Conservation (phyloP, 2,888 invertebrate genomes). For the Allygus modestus region DNA sequence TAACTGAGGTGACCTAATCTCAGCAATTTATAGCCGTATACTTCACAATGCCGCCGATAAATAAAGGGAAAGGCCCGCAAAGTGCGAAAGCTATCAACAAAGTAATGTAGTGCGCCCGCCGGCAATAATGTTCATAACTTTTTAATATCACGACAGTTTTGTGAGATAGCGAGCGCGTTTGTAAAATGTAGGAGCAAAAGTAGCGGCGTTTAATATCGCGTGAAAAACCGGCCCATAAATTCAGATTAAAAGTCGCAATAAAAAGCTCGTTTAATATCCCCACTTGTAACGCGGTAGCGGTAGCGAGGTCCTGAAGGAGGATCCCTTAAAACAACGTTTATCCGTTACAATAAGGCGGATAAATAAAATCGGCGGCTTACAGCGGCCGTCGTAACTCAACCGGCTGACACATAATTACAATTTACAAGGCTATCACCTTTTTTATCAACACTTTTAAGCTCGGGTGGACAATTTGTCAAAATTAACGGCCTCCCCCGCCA, state of each 20-base stretch:
- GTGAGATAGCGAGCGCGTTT: slow-evolving; percentile 46
- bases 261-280: slow-evolving; percentile 62
- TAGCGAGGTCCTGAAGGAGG: slow-evolving; percentile 36
- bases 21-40: slow-evolving; percentile 30
- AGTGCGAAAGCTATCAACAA: slow-evolving; percentile 33
- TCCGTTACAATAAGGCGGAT: slow-evolving; percentile 37
- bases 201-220: slow-evolving; percentile 62
- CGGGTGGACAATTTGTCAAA: slow-evolving; percentile 49
- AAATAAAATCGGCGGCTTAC: slow-evolving; percentile 50
- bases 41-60: slow-evolving; percentile 34
- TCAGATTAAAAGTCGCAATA: slow-evolving; percentile 62
- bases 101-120: slow-evolving; percentile 42
- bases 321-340: slow-evolving; percentile 1
- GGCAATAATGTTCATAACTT: slow-evolving; percentile 54
- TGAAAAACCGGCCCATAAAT: slow-evolving; percentile 61
- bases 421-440: slow-evolving; percentile 61
- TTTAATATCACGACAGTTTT: slow-evolving; percentile 55
- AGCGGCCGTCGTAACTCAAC: slow-evolving; percentile 9
- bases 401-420: slow-evolving; percentile 59
- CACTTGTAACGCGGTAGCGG: slow-evolving; percentile 60
- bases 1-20: slow-evolving; percentile 31
- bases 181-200: slow-evolving; percentile 55
- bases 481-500: slow-evolving; percentile 14
- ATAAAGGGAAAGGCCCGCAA: slow-evolving; percentile 32
- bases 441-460: slow-evolving; percentile 54